Conservation (phyloP, 2,113 vertebrate genomes). For the Paraplagusia blochii region DNA sequence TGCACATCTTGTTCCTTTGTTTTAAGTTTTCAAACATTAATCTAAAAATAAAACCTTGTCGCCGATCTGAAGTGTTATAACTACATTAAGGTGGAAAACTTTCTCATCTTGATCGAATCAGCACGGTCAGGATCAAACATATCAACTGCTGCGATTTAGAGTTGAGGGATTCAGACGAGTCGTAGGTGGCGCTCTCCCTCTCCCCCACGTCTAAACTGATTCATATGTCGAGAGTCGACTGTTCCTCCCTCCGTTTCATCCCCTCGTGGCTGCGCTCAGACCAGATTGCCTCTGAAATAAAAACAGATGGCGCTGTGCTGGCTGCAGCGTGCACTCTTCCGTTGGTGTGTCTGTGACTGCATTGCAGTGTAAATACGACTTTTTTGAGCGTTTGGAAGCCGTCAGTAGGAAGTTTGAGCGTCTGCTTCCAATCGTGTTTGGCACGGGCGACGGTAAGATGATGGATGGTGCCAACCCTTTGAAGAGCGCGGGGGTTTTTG, state of each 20-base stretch:
- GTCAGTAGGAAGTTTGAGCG: conserved; percentile 63
- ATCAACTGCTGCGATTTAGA: background rate
- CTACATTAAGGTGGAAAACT: too few species aligned
- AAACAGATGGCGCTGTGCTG: conserved; percentile 76
- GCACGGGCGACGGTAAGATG: conserved; percentile 31
- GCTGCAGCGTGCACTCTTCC: conserved; percentile 58
- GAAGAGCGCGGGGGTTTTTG: conserved; percentile 43
- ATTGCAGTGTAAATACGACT: conserved; percentile 58
- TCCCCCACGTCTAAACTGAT: conserved; percentile 37
- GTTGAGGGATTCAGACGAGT: conserved; percentile 32
- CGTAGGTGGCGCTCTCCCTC: conserved; percentile 15
- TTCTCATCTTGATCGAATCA: too few species aligned
- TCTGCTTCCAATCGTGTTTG: conserved; percentile 63
- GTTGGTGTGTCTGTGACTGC: conserved; percentile 58
- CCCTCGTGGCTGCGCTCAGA: conserved; percentile 62
- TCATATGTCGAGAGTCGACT: conserved; percentile 66
- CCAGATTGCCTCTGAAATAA: conserved; percentile 76
- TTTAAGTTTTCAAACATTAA: too few species aligned
- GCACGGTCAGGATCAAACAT: background rate
- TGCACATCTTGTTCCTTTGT: too few species aligned
- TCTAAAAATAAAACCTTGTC: too few species aligned
- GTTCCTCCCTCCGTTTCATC: conserved; percentile 66
- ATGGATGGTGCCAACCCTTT: conserved; percentile 50
- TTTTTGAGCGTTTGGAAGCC: conserved; percentile 58
- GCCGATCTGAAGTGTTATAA: too few species aligned